A percentile compares a stretch with the other conserved stretches of the same genome.
These are phyloP conservation scores for Aspidapion aeneum DNA, from an alignment of 2,888 invertebrate genomes.

Conservation along the genomic window DNA sequence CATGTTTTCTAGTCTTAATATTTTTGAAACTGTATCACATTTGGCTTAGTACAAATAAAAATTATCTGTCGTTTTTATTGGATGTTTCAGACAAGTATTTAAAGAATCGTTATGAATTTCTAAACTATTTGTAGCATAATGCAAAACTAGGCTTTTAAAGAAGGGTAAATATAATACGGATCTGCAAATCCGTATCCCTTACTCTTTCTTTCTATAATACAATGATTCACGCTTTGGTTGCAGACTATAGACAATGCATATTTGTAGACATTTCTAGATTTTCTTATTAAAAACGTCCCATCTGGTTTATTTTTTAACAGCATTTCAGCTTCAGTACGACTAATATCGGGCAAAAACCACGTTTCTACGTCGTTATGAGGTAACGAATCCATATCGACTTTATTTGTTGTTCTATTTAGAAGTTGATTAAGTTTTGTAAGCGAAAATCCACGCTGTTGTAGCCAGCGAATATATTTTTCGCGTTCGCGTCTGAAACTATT, in stretches of 20 bases:
- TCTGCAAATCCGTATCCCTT: slow-evolving; percentile 92
- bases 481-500: slow-evolving; percentile 72
- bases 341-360: slow-evolving; percentile 78
- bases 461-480: slow-evolving; percentile 79
- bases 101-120: slow-evolving; percentile 93
- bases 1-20: no score
- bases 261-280: slow-evolving; percentile 66
- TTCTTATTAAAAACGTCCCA: slow-evolving; percentile 93
- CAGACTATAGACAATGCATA: slow-evolving; percentile 89
- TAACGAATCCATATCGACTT: slow-evolving; percentile 54
- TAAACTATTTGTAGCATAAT: slow-evolving; percentile 88
- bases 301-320: slow-evolving; percentile 71
- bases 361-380: slow-evolving; percentile 69
- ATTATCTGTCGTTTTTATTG: slow-evolving; percentile 58
- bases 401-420: slow-evolving; percentile 48
- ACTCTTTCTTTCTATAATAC: slow-evolving; percentile 85
- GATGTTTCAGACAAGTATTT: slow-evolving; percentile 77
- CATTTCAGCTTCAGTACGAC: slow-evolving; percentile 74
- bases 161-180: slow-evolving; percentile 91
- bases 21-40: no score
- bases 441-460: slow-evolving; percentile 71
- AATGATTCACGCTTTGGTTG: slow-evolving; percentile 83
- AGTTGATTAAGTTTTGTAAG: slow-evolving; percentile 68
- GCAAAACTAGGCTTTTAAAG: slow-evolving; percentile 82
- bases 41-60: no score